phyloP scores from a whole-genome alignment of 2,888 invertebrate genomes.

The Pammene fasciana region DNA sequence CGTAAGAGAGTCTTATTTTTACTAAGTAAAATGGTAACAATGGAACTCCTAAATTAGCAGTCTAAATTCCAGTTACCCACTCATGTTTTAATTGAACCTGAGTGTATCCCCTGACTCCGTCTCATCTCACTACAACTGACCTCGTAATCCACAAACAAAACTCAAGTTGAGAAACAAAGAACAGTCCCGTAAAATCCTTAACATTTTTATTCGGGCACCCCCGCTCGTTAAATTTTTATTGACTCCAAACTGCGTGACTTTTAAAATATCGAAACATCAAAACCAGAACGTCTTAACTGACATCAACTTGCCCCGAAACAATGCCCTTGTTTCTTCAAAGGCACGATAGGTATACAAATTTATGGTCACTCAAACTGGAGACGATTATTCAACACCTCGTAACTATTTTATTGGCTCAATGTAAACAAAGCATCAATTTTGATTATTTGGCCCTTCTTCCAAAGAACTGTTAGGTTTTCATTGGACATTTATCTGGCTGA shows the following conservation, averaged over 20 bases:
- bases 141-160: slow-evolving; percentile 15
- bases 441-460: slow-evolving; percentile 54
- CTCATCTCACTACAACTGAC: not conserved
- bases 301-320: not conserved
- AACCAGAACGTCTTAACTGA: not conserved
- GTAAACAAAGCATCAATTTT: slow-evolving; percentile 78
- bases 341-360: slow-evolving; percentile 66
- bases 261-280: slow-evolving; percentile 62
- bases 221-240: slow-evolving; percentile 81
- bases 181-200: slow-evolving; percentile 62
- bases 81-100: too few relatives aligned
- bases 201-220: slow-evolving; percentile 76
- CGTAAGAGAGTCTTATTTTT: too few relatives aligned
- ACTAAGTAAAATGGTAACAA: too few relatives aligned
- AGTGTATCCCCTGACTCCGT: not conserved
- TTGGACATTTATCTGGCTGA: not conserved
- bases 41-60: too few relatives aligned
- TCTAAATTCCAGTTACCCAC: too few relatives aligned
- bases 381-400: slow-evolving; percentile 83
- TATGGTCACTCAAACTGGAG: slow-evolving; percentile 80
- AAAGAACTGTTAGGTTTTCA: slow-evolving; percentile 22
- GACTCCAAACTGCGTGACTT: slow-evolving; percentile 80
- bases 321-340: not conserved
- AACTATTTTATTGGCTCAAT: slow-evolving; percentile 79
- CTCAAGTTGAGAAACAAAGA: slow-evolving; percentile 51